A percentile compares a stretch with the other conserved stretches of the same genome.
Evolutionary conservation across 1,140 invertebrate species (phyloP).

Genomic region (Protaetia brevitarsis): DNA sequence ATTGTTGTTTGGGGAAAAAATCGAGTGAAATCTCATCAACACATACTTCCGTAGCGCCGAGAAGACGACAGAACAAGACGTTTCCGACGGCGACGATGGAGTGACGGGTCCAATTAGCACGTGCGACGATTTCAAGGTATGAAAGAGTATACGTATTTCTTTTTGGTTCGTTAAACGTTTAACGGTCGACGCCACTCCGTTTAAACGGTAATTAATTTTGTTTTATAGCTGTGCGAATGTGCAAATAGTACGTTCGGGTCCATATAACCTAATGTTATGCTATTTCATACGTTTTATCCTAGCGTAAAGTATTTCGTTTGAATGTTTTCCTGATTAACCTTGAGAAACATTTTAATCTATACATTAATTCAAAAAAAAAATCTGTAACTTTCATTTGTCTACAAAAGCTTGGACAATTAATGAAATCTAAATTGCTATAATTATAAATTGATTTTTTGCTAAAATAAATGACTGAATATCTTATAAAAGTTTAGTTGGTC

Average conservation of each 20-base stretch:
- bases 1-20: slow-evolving; percentile 9
- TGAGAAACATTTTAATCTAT: no score
- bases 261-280: slow-evolving; percentile 5
- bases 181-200: not conserved
- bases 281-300: no score
- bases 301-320: no score
- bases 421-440: no score
- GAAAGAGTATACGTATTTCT: not conserved
- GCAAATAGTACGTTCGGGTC: not conserved
- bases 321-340: no score
- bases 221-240: not conserved
- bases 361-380: no score
- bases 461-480: no score
- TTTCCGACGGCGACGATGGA: not conserved
- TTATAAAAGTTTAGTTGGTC: no score
- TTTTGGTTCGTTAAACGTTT: not conserved
- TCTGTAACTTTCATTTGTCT: no score
- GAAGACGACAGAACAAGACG: not conserved
- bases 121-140: slow-evolving; percentile 2
- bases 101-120: not conserved
- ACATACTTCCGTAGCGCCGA: not conserved
- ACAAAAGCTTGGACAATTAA: no score
- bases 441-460: no score
- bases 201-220: not conserved
- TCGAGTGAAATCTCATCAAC: slow-evolving; percentile 17